phyloP scores from a whole-genome alignment of 2,888 invertebrate genomes.

The Trichacis sp. region DNA sequence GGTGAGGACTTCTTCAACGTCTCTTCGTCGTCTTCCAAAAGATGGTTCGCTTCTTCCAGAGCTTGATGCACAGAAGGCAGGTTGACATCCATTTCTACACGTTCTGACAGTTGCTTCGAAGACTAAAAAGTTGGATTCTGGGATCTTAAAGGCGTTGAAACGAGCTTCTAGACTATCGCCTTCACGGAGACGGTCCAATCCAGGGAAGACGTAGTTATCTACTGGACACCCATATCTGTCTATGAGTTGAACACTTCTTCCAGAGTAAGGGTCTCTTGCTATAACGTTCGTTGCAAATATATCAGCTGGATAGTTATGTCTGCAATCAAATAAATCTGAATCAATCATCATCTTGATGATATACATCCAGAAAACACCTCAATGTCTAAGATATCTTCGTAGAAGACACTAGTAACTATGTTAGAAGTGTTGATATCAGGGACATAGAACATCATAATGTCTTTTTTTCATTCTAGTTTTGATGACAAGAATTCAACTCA shows the following conservation, averaged over 20 bases:
- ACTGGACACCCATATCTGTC: constrained; percentile 94
- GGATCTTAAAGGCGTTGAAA: constrained; percentile 94
- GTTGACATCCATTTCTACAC: constrained; percentile 90
- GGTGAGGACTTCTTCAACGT: constrained; percentile 68
- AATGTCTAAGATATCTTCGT: too few species aligned
- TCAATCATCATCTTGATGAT: too few species aligned
- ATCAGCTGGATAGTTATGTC: constrained; percentile 86
- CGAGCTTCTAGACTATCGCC: constrained; percentile 90
- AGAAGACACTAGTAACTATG: too few species aligned
- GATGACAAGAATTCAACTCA: constrained; percentile 43
- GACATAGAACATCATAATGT: too few species aligned
- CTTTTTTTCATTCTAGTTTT: too few species aligned
- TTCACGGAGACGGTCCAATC: constrained; percentile 85
- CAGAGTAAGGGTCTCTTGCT: constrained; percentile 92
- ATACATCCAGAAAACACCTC: too few species aligned
- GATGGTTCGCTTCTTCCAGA: constrained; percentile 86
- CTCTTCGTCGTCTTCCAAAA: constrained; percentile 79
- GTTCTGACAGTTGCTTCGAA: constrained; percentile 93
- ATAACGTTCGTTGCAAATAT: constrained; percentile 94
- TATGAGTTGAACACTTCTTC: constrained; percentile 88
- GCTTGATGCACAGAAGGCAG: constrained; percentile 85
- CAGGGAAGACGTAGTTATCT: constrained; percentile 92
- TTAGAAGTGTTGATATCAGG: too few species aligned
- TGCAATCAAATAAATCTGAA: too few species aligned
- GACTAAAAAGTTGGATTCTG: constrained; percentile 92